Percentiles rank a stretch among this genome's conserved stretches.
Evolutionary conservation across 2,888 invertebrate species (phyloP).

Genomic region (Oscheius sp.): DNA sequence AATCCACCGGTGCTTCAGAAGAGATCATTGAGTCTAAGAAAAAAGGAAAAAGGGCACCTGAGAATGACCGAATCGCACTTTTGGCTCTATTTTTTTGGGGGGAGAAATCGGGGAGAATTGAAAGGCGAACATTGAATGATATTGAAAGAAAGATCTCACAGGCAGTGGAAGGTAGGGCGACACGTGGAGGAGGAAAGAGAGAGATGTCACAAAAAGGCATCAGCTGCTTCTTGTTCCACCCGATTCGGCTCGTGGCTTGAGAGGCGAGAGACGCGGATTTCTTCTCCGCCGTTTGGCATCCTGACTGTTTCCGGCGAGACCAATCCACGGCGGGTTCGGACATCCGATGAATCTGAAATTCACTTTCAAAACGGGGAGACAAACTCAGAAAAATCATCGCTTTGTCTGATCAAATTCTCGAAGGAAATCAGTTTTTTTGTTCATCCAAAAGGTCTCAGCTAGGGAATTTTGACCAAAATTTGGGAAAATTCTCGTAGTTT

Average conservation of each 20-base stretch:
- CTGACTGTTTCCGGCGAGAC: constrained; percentile 31
- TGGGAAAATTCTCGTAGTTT: too few relatives aligned
- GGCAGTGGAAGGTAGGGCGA: constrained; percentile 22
- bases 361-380: background rate
- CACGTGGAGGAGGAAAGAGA: background rate
- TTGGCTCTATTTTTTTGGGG: background rate
- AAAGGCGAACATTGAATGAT: constrained; percentile 14
- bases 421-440: too few relatives aligned
- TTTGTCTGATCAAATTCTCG: too few relatives aligned
- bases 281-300: constrained; percentile 55
- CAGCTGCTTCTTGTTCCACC: constrained; percentile 46
- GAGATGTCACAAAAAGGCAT: constrained; percentile 40
- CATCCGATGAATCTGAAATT: background rate
- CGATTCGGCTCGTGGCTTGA: constrained; percentile 53
- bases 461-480: too few relatives aligned
- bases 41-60: constrained; percentile 8
- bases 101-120: background rate
- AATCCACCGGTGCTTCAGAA: constrained; percentile 1
- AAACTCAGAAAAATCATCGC: background rate
- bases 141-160: constrained; percentile 6
- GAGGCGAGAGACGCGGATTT: constrained; percentile 54
- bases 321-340: constrained; percentile 21
- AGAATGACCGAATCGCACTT: constrained; percentile 15
- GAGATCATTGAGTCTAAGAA: constrained; percentile 8
- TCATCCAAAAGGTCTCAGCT: too few relatives aligned